Evolutionary conservation across 2,797 vertebrate genomes (phyloP), one percentile per base, ranked within the genome.

Genomic region (Furcifer pardalis): DNA sequence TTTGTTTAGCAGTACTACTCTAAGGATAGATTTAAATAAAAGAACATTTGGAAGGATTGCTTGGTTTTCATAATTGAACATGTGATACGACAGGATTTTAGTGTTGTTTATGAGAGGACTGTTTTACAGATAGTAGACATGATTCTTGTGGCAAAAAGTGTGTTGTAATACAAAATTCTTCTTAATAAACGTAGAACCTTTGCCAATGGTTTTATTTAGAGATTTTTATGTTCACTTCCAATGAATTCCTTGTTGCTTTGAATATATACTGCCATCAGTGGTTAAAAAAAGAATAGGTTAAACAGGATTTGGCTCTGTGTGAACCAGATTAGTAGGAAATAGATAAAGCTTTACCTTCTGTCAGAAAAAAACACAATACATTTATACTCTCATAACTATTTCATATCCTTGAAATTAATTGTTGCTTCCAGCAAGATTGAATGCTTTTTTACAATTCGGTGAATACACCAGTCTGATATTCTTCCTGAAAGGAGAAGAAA

Each of bases 401-500:
- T 9, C 40, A 75, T 75, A 75, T 74, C 76, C 44, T 71, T 83
- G 89, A 90, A 82, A 85, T 88, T 86, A 73, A 73, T 5, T 71
- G 60, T 75, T 86, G 76, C 90, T 91, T 88, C 89, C 87, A 49
- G n/a, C 76, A n/a, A 84, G 85, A 89, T 73, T 32, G 87, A 91
- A 84, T 86, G 75, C 85, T 93, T 60, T 85, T 93, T 87, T 93
- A 85, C 89, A 93, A 93, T 35, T 37, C 32, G 37, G 23, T 80
- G 79, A 89, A 85, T 88, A 82, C 85, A 90, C 88, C 85, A 88
- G 87, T 83, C 87, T 84, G 72, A 84, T 82, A 89, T 90, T 88
- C 86, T 82, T 92, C 27, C 91, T 88, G 91, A 92, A 92, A 90
- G 84, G 86, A 88, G 89, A 92, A 91, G 23, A 79, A 79, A 17